Base-by-base conservation (phyloP, 1,140 invertebrate genomes). In the Ceratitis capitata region DNA sequence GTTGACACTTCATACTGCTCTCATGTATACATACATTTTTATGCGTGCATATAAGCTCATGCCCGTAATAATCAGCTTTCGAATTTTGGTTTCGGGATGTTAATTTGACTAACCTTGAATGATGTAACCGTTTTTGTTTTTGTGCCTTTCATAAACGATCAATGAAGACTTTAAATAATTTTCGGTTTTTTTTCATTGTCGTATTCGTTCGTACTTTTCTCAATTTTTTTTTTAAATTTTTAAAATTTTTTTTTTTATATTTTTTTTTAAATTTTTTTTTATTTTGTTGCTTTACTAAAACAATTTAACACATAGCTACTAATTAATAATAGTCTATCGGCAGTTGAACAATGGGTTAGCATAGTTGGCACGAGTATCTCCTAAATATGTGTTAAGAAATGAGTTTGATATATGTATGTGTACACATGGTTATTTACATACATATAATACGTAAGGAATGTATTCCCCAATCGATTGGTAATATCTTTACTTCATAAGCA, bases 91-190 rank as follows among this genome's bases (percentile, higher is more conserved):
- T 78, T 45, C 6, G 39, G n/a, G 69, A 39, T 78, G 69, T 45
- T 78, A 78, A 78, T 78, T 78, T 10, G 39, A 10, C 39, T 78
- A 78, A 78, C 69, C 69, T 78, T 78, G 69, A 78, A 78, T n/a
- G 39, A 39, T 23, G 69, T 78, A 35, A 45, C 6, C 16, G 39
- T 23, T 39, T 61, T 61, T 7, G n/a, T n/a, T 42, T 69, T 69
- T 32, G 51, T 12, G 4, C n/a, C 45, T 14, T 19, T 19, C 16
- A 19, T 69, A 35, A 14, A 19, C 29, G 29, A 0, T 19, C 61
- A 35, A 19, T 69, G 51, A 19, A 19, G 45, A 45, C 39, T 78
- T 78, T 45, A 78, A 19, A 78, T 9, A 78, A 42, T 45, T 78
- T 78, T 78, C 42, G 19, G 7, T 78, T n/a, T 14, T 78, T n/a